Evolutionary conservation across 2,888 invertebrate genomes (phyloP).

Genomic region (Nomada flava): DNA sequence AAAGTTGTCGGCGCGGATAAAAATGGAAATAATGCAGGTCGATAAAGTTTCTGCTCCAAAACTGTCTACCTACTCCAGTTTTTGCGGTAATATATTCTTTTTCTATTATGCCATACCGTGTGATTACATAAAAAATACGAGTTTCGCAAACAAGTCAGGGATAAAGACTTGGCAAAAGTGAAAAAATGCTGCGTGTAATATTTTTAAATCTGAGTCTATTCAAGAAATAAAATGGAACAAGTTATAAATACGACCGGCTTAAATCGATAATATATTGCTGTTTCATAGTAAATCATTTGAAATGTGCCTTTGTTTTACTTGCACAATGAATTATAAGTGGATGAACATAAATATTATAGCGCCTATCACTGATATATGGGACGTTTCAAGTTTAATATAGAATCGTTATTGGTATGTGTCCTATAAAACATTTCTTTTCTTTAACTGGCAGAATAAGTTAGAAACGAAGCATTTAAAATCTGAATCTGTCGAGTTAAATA

Average conservation of each 20-base stretch:
- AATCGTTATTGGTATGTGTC: too few species aligned
- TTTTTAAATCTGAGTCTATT: not conserved
- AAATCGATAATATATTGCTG: not conserved
- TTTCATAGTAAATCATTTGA: not conserved
- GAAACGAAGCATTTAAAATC: too few species aligned
- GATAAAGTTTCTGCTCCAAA: slow-evolving; percentile 13
- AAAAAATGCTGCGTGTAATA: not conserved
- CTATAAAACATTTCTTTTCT: too few species aligned
- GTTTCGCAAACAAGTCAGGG: not conserved
- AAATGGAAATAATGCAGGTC: slow-evolving; percentile 5
- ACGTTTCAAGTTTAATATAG: too few species aligned
- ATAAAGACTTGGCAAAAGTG: not conserved
- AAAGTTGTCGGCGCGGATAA: not conserved
- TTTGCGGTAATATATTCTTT: not conserved
- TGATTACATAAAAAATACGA: slow-evolving; percentile 2
- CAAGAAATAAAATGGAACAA: not conserved
- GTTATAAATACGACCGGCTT: not conserved
- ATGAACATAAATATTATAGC: too few species aligned
- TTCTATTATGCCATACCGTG: not conserved
- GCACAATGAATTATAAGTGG: not conserved
- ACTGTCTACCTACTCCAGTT: not conserved
- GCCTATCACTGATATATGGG: too few species aligned
- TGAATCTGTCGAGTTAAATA: too few species aligned
- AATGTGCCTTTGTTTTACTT: not conserved
- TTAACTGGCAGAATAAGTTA: too few species aligned